phyloP scores from a whole-genome alignment of 1,140 invertebrate genomes.

The Hypsibius dujardini region DNA sequence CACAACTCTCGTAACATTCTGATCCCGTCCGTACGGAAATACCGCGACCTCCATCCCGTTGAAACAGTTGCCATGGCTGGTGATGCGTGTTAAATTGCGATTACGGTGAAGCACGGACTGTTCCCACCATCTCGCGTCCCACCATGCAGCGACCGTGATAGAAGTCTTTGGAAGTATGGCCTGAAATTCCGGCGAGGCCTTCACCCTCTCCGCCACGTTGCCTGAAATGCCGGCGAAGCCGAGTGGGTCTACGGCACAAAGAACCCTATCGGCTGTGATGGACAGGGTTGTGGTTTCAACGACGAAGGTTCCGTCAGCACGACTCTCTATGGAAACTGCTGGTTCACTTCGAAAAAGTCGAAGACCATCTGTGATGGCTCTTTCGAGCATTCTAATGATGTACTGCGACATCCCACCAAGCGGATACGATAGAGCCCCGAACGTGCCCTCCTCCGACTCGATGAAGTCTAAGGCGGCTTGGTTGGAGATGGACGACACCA shows the following conservation, averaged over 20 bases:
- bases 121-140: not conserved
- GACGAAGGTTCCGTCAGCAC: not conserved
- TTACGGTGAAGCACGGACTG: not conserved
- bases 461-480: too few species aligned
- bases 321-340: not conserved
- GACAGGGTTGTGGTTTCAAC: not conserved
- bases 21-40: not conserved
- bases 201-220: not conserved
- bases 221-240: not conserved
- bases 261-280: not conserved
- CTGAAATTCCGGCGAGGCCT: not conserved
- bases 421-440: too few species aligned
- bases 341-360: not conserved
- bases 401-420: not conserved
- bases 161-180: not conserved
- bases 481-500: not conserved
- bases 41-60: not conserved
- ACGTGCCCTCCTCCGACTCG: too few species aligned
- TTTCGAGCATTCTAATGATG: not conserved
- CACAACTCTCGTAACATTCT: not conserved
- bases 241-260: not conserved
- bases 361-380: not conserved
- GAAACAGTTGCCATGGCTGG: not conserved
- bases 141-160: not conserved
- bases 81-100: not conserved